A percentile compares a stretch with the other conserved stretches of the same genome.
These are phyloP conservation scores for Tragelaphus buxtoni DNA, from an alignment of 2,113 vertebrate species.

Conservation along the genomic window DNA sequence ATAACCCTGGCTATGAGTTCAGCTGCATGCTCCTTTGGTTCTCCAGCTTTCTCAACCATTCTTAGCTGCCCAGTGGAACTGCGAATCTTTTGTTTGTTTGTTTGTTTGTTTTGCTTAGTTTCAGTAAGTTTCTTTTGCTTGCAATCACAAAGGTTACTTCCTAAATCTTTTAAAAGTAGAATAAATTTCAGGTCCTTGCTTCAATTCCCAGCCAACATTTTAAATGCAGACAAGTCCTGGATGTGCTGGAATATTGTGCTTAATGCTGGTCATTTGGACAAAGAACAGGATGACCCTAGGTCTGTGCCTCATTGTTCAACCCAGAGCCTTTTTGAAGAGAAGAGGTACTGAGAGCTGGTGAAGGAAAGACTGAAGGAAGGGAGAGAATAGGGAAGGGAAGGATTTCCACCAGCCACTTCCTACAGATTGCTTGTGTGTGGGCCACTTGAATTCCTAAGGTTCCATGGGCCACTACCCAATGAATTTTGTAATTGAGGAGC, in stretches of 20 bases:
- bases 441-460: background rate
- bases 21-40: background rate
- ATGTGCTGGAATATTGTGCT: background rate
- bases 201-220: background rate
- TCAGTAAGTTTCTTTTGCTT: conserved; percentile 34
- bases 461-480: background rate
- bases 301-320: background rate
- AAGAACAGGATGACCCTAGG: background rate
- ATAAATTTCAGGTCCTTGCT: background rate
- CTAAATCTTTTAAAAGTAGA: conserved; percentile 22
- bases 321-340: background rate
- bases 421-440: background rate
- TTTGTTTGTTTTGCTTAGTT: background rate
- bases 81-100: background rate
- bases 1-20: background rate
- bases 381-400: background rate
- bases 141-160: background rate
- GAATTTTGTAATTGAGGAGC: background rate
- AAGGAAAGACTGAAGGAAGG: background rate
- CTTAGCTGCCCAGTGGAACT: background rate
- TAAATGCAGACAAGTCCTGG: background rate
- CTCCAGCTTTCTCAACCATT: background rate
- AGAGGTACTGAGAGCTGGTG: background rate
- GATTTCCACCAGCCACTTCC: background rate
- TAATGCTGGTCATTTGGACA: background rate